These are phyloP conservation scores for Alviniconcha strummeri DNA, from an alignment of 2,888 invertebrate genomes.

Conservation along the genomic window DNA sequence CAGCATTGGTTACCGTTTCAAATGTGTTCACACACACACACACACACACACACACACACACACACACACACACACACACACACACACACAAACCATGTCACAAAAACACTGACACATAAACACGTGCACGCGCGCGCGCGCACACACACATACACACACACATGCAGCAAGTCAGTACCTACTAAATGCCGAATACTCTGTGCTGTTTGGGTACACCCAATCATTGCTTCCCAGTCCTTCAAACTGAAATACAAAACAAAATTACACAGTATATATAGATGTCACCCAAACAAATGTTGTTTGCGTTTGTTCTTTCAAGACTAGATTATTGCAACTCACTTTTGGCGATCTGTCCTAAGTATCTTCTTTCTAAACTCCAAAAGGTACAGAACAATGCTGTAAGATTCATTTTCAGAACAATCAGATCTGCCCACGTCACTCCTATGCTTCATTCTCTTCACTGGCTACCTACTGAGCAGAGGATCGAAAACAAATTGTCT, in stretches of 20 bases:
- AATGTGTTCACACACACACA: background rate
- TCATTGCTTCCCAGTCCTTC: slow-evolving; percentile 68
- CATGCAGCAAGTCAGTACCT: slow-evolving; percentile 20
- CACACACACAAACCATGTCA: background rate
- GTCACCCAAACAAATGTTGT: too few species aligned
- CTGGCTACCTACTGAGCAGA: too few species aligned
- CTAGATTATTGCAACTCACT: too few species aligned
- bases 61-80: background rate
- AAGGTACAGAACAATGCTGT: too few species aligned
- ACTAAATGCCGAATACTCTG: slow-evolving; percentile 21
- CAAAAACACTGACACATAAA: background rate
- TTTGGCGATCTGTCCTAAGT: too few species aligned
- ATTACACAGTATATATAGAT: background rate
- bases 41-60: slow-evolving; percentile 15
- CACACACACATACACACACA: background rate
- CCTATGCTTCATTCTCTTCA: too few species aligned
- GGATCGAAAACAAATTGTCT: too few species aligned
- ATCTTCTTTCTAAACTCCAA: too few species aligned
- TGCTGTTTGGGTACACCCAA: slow-evolving; percentile 63
- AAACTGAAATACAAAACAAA: slow-evolving; percentile 49
- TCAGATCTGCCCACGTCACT: too few species aligned
- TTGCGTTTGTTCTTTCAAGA: too few species aligned
- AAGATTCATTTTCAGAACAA: too few species aligned
- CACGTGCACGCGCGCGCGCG: background rate
- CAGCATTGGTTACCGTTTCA: background rate